Evolutionary conservation across 2,113 vertebrate species (phyloP).

Genomic region (Noctilio leporinus): DNA sequence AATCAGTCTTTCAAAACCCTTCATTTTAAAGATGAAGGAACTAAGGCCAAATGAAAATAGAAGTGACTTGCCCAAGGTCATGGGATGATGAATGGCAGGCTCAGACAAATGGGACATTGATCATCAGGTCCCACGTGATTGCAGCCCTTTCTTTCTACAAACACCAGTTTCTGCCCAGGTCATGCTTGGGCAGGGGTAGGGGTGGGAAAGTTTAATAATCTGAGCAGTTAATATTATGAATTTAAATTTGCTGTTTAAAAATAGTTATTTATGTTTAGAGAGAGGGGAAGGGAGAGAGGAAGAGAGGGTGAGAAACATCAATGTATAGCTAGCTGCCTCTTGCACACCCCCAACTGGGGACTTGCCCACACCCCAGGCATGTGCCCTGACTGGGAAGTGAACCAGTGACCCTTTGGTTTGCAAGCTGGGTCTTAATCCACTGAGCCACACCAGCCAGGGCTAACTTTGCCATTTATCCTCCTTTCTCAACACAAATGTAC

Average conservation of each 20-base stretch:
- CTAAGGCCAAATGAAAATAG: neutral
- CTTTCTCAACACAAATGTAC: neutral
- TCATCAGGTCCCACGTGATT: rapidly evolving
- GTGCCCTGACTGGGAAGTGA: too few species aligned
- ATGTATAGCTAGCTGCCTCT: too few species aligned
- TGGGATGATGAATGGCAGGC: neutral
- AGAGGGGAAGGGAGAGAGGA: too few species aligned
- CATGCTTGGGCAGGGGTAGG: neutral
- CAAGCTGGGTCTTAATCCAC: too few species aligned
- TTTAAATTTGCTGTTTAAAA: neutral
- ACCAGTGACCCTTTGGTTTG: too few species aligned
- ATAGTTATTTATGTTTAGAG: too few species aligned
- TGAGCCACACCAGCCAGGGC: too few species aligned
- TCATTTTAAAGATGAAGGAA: neutral
- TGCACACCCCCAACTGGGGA: too few species aligned
- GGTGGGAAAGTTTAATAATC: neutral
- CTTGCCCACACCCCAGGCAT: too few species aligned
- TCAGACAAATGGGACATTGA: rapidly evolving
- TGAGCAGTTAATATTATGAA: neutral
- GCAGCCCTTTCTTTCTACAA: neutral
- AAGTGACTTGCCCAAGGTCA: neutral
- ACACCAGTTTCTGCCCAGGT: neutral
- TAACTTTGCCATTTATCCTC: neutral
- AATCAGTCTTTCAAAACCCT: neutral
- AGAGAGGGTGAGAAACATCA: too few species aligned